Evolutionary conservation across 2,888 invertebrate genomes (phyloP).

Genomic region (Pseudanteris insignis): DNA sequence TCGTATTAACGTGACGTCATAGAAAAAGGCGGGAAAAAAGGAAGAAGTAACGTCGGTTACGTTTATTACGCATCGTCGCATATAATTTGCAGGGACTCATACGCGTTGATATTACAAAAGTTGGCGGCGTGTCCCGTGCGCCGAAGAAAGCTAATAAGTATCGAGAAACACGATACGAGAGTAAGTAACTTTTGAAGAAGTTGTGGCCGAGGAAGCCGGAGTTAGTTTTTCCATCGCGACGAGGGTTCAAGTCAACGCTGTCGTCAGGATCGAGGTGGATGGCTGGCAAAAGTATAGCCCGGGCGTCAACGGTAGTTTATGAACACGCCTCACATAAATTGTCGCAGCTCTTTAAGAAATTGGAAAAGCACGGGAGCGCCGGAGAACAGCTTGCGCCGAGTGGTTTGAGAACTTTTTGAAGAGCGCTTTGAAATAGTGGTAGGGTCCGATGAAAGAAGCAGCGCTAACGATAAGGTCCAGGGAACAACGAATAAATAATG

Average conservation of each 20-base stretch:
- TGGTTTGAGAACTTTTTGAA: slow-evolving; percentile 63
- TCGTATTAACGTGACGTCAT: no score
- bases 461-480: slow-evolving; percentile 29
- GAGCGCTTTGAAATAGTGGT: slow-evolving; percentile 48
- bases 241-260: slow-evolving; percentile 25
- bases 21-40: no score
- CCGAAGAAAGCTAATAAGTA: slow-evolving; percentile 62
- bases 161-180: slow-evolving; percentile 57
- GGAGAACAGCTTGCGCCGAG: slow-evolving; percentile 64
- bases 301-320: slow-evolving; percentile 60
- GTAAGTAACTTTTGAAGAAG: slow-evolving; percentile 62
- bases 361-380: slow-evolving; percentile 62
- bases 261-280: slow-evolving; percentile 32
- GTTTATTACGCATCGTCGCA: slow-evolving; percentile 14
- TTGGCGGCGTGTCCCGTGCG: slow-evolving; percentile 44
- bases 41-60: background rate
- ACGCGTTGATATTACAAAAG: slow-evolving; percentile 54
- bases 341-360: slow-evolving; percentile 67
- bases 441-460: slow-evolving; percentile 38
- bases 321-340: slow-evolving; percentile 67
- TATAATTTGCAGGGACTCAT: slow-evolving; percentile 35
- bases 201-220: slow-evolving; percentile 43
- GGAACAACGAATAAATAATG: slow-evolving; percentile 41
- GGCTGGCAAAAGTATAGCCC: slow-evolving; percentile 37
- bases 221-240: slow-evolving; percentile 39